Base-by-base conservation (phyloP, 2,797 vertebrate species). In the Steatocranus sp. region DNA sequence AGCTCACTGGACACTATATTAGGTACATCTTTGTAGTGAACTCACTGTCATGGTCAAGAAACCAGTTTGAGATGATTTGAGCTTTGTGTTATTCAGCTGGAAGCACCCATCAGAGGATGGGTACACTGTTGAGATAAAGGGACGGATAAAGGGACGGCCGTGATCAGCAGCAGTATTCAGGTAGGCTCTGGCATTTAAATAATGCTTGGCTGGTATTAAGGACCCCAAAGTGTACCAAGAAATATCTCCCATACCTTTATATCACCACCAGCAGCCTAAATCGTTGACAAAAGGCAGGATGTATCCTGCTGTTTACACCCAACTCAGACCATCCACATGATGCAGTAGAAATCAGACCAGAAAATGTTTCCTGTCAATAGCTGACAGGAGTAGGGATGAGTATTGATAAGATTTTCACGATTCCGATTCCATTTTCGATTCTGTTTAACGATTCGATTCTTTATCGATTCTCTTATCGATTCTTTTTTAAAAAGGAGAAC, bases 131-230 rank as follows among this genome's bases (percentile, higher is more conserved):
- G 63, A 25, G 20, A 68, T 68, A 68, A 68, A 41, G 0, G 20
- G 63, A 68, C 1, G 0, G 20, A 17, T 68, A 68, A 68, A 41
- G 0, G 20, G 63, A 68, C 1, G 0, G 20, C 11, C 2, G 17
- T 1, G 1, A 17, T 43, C 58, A 63, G 58, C n/a, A 36, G 20
- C 58, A 41, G 23, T 43, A 6, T 41, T 68, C 63, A 43, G 63
- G 36, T 70, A 46, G 4, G 9, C 38, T 70, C 17, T 27, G 23
- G 38, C 34, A 7, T 70, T 70, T 46, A 70, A 27, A 46, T 27
- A 3, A 68, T 68, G 36, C 20, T 68, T 38, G 5, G 14, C 14
- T 68, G 20, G 14, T 2, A 68, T 10, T 41, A 25, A 10, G 20
- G 61, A 1, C 12, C 36, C 20, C 36, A 68, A 17, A 41, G 20